Evolutionary conservation across 2,888 invertebrate genomes (phyloP).

Genomic region (Melanostoma scalare): DNA sequence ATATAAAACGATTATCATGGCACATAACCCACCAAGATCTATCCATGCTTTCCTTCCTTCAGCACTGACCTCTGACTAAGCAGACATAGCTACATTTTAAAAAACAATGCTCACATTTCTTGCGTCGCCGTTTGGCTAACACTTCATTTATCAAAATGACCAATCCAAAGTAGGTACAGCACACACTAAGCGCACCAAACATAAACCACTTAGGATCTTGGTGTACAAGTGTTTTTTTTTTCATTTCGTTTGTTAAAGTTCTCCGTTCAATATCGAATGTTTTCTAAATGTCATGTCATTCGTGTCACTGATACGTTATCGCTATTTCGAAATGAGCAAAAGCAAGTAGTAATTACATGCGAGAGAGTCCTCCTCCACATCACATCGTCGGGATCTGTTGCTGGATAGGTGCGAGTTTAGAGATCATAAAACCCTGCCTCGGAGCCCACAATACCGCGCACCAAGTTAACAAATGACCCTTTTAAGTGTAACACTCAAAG

Average conservation of each 20-base stretch:
- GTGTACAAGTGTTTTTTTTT: slow-evolving; percentile 27
- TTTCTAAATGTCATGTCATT: slow-evolving; percentile 70
- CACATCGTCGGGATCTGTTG: slow-evolving; percentile 8
- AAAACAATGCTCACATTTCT: slow-evolving; percentile 58
- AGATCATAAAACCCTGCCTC: slow-evolving; percentile 37
- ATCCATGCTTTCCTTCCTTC: not conserved
- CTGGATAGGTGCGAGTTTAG: slow-evolving; percentile 44
- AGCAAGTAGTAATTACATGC: slow-evolving; percentile 60
- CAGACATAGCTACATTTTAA: slow-evolving; percentile 13
- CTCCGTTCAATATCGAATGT: slow-evolving; percentile 58
- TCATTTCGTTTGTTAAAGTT: slow-evolving; percentile 19
- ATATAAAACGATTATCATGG: slow-evolving; percentile 48
- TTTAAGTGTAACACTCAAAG: slow-evolving; percentile 72
- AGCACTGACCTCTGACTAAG: slow-evolving; percentile 1
- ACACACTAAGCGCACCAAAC: slow-evolving; percentile 47
- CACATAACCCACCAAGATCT: slow-evolving; percentile 21
- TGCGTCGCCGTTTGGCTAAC: slow-evolving; percentile 60
- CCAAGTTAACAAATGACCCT: slow-evolving; percentile 67
- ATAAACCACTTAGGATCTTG: slow-evolving; percentile 61
- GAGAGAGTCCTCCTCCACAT: slow-evolving; percentile 29
- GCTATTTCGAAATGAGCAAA: slow-evolving; percentile 67
- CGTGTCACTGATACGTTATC: slow-evolving; percentile 70
- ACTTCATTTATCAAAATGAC: slow-evolving; percentile 69
- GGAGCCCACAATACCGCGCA: slow-evolving; percentile 6
- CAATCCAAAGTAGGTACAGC: slow-evolving; percentile 43